Percentiles rank a stretch among this genome's conserved stretches.
Evolutionary conservation across 1,140 invertebrate species (phyloP).

Genomic region (Cyclargus thomasi): DNA sequence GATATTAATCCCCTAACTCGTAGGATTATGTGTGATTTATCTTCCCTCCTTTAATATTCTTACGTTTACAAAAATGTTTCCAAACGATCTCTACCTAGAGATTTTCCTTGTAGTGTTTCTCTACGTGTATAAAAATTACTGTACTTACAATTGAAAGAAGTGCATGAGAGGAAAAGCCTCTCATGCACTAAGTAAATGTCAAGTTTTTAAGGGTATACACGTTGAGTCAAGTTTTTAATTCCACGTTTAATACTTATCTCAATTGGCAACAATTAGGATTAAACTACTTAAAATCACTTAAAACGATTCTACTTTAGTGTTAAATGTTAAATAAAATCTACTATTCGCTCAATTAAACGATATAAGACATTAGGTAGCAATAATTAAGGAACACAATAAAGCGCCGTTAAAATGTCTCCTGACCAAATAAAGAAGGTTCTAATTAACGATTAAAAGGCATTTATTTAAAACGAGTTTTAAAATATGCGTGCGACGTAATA

Average conservation of each 20-base stretch:
- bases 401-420: neutral
- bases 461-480: slow-evolving; percentile 5
- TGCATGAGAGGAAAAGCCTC: neutral
- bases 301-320: neutral
- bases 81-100: neutral
- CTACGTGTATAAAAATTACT: neutral
- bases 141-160: no score
- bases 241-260: neutral
- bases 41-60: neutral
- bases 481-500: neutral
- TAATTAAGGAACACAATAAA: neutral
- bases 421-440: slow-evolving; percentile 5
- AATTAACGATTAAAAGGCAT: neutral
- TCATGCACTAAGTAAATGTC: neutral
- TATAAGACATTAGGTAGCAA: neutral
- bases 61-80: neutral
- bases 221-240: neutral
- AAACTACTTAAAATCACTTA: neutral
- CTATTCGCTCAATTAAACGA: neutral
- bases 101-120: neutral
- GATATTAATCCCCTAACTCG: neutral
- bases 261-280: neutral
- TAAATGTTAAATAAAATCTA: neutral
- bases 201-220: neutral
- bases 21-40: neutral